phyloP scores from a whole-genome alignment of 2,113 vertebrate species.

The Brevimyrus niger region DNA sequence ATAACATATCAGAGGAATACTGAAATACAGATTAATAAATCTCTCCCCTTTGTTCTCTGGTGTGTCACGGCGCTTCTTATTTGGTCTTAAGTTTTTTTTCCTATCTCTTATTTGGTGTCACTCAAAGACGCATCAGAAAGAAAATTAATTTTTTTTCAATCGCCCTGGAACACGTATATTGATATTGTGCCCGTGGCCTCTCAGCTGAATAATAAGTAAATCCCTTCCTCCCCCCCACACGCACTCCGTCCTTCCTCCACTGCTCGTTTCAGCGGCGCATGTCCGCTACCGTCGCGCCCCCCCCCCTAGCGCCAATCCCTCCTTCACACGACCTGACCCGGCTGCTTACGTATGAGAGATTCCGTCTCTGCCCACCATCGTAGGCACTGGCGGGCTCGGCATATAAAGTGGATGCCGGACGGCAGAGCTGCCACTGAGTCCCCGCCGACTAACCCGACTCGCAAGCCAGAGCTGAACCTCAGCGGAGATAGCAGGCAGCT shows the following conservation, averaged over 20 bases:
- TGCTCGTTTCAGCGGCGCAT: not conserved
- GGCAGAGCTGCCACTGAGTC: conserved; percentile 37
- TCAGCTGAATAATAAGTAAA: conserved; percentile 2
- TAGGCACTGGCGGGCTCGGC: conserved; percentile 40
- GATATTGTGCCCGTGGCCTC: not conserved
- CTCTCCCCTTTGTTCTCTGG: not conserved
- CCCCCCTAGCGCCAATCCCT: conserved; percentile 31
- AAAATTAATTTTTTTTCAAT: not conserved
- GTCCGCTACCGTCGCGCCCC: conserved; percentile 46
- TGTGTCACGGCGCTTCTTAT: not conserved
- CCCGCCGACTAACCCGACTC: conserved; percentile 39
- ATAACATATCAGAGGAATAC: not conserved
- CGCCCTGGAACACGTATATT: not conserved
- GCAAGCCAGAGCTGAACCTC: conserved; percentile 52
- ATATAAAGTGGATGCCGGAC: conserved; percentile 49
- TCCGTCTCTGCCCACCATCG: conserved; percentile 49
- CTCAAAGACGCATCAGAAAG: not conserved
- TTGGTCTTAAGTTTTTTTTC: not conserved
- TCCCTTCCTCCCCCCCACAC: not conserved
- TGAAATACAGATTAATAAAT: not conserved
- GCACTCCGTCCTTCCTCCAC: not conserved
- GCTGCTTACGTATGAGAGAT: conserved; percentile 51
- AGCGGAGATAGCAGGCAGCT: conserved; percentile 68
- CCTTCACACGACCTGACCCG: conserved; percentile 29
- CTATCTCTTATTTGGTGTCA: not conserved